These are phyloP conservation scores for Nasonia longicornis DNA, from an alignment of 1,140 invertebrate species.

Conservation along the genomic window DNA sequence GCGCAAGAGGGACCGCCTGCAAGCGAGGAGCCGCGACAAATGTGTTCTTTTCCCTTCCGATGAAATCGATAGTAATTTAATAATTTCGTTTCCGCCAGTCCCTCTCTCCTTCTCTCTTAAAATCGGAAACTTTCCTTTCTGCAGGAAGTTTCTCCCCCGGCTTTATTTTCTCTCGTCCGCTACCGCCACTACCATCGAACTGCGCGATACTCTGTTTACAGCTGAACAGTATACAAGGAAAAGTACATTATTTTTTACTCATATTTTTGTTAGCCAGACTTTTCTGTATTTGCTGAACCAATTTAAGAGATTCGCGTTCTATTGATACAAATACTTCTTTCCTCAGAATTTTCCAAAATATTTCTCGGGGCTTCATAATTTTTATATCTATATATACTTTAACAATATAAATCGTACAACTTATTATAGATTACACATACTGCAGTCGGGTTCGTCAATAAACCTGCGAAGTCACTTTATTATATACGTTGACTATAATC, in stretches of 20 bases:
- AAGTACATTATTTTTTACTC: no score
- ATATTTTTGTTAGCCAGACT: no score
- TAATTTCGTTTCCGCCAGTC: constrained; percentile 32
- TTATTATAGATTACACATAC: background rate
- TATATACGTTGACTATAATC: constrained; percentile 17
- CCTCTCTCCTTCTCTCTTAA: constrained; percentile 13
- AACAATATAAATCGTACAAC: no score
- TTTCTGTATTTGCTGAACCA: no score
- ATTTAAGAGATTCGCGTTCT: no score
- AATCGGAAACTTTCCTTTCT: constrained; percentile 31
- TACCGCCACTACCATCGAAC: background rate
- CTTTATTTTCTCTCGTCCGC: background rate
- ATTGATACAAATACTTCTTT: no score
- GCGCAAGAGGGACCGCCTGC: background rate
- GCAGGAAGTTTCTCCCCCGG: background rate
- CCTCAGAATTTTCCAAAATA: background rate
- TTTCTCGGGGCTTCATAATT: background rate
- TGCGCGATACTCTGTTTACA: background rate
- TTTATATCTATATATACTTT: background rate
- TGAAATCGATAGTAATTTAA: constrained; percentile 43
- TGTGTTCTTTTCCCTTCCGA: constrained; percentile 27
- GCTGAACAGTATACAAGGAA: background rate
- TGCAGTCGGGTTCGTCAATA: background rate
- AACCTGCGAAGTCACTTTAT: constrained; percentile 1
- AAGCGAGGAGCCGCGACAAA: constrained; percentile 18